These are phyloP conservation scores for Aporophyla nigra DNA, from an alignment of 2,888 invertebrate genomes.

Conservation along the genomic window DNA sequence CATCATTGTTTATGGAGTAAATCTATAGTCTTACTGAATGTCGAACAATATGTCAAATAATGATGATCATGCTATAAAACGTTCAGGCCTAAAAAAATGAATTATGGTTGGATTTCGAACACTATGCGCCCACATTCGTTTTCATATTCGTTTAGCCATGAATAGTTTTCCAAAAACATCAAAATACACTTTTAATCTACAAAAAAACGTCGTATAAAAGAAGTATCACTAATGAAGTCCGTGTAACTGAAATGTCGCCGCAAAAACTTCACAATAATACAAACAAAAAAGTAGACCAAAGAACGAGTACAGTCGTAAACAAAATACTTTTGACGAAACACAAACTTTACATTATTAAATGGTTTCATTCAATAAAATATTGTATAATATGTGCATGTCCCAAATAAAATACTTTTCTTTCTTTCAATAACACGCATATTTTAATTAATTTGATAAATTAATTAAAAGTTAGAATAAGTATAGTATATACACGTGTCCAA, in stretches of 20 bases:
- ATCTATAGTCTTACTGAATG: too few species aligned
- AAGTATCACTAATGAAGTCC: constrained; percentile 8
- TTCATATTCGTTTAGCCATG: neutral
- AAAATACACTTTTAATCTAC: neutral
- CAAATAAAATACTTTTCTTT: too few species aligned
- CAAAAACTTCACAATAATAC: constrained; percentile 39
- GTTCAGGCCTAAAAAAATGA: too few species aligned
- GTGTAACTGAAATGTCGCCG: constrained; percentile 38
- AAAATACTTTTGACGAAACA: constrained; percentile 8
- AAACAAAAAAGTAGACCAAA: constrained; percentile 41
- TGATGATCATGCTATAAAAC: too few species aligned
- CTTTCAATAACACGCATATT: constrained; percentile 7
- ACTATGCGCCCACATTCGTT: too few species aligned
- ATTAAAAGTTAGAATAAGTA: neutral
- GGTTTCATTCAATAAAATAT: neutral
- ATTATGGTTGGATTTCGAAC: too few species aligned
- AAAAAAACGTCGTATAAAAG: constrained; percentile 19
- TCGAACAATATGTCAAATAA: too few species aligned
- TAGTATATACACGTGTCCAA: neutral
- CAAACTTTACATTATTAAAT: neutral
- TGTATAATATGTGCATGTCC: too few species aligned
- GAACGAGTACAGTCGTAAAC: constrained; percentile 35
- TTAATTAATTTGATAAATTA: neutral
- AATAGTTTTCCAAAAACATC: neutral
- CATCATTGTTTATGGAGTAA: too few species aligned